A percentile compares a stretch with the other conserved stretches of the same genome.
These are phyloP conservation scores for Pterocles orientalis DNA, from an alignment of 2,113 vertebrate genomes.

Conservation along the genomic window DNA sequence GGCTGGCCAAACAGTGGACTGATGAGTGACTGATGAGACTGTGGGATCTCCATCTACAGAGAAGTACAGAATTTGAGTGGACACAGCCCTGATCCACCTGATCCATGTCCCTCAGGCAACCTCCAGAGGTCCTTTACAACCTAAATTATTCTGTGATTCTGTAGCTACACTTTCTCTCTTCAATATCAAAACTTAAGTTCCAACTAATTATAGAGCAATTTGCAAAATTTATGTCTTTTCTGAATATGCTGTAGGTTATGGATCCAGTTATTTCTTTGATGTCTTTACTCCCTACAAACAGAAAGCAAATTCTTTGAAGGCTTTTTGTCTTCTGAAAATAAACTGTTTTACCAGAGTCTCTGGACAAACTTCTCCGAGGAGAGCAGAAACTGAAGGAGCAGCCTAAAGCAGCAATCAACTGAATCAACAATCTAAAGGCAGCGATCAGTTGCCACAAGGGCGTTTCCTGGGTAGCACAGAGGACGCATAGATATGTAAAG, in stretches of 20 bases:
- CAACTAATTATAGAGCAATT: neutral
- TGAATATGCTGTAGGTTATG: neutral
- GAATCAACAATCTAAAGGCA: slow-evolving; percentile 25
- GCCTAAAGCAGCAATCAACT: slow-evolving; percentile 41
- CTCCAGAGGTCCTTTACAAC: neutral
- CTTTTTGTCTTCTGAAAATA: neutral
- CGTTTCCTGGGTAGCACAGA: neutral
- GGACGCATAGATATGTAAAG: neutral
- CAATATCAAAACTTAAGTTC: neutral
- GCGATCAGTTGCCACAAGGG: neutral
- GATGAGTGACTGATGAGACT: neutral
- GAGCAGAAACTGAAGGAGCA: neutral
- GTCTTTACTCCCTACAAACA: neutral
- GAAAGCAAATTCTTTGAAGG: slow-evolving; percentile 18
- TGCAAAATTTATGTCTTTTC: neutral
- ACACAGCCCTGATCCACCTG: neutral
- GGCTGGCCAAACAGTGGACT: neutral
- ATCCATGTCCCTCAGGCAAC: neutral
- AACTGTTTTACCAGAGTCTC: neutral
- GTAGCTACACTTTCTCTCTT: neutral
- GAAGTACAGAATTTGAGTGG: neutral
- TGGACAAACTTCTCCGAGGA: slow-evolving; percentile 4
- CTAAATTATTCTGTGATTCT: neutral
- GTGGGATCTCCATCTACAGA: neutral
- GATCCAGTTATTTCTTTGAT: neutral